These are phyloP conservation scores for Agriopis leucophaearia DNA, from an alignment of 2,888 invertebrate species.

Conservation along the genomic window DNA sequence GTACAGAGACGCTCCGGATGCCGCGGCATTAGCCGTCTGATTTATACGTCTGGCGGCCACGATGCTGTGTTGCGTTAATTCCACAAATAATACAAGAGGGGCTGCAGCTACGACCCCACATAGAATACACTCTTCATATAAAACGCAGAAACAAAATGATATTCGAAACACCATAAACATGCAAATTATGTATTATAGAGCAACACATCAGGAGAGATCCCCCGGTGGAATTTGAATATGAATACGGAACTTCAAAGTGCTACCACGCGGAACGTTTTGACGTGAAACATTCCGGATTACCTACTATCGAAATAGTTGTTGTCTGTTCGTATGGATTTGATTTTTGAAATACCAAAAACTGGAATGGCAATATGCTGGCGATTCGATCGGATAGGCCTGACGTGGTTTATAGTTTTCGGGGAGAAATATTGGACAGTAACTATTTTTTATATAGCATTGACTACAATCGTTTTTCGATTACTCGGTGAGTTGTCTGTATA, in stretches of 20 bases:
- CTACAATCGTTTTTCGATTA: neutral
- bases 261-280: constrained; percentile 36
- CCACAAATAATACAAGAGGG: constrained; percentile 73
- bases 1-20: constrained; percentile 78
- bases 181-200: constrained; percentile 61
- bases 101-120: constrained; percentile 50
- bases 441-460: constrained; percentile 1
- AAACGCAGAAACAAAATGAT: constrained; percentile 54
- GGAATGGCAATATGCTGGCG: constrained; percentile 22
- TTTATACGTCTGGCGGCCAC: constrained; percentile 83
- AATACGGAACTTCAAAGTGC: constrained; percentile 51
- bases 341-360: constrained; percentile 43
- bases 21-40: constrained; percentile 79
- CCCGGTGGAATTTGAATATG: constrained; percentile 64
- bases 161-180: constrained; percentile 64
- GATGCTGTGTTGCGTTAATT: constrained; percentile 71
- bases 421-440: constrained; percentile 8
- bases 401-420: constrained; percentile 2
- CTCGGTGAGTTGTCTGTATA: neutral
- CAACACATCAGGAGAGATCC: constrained; percentile 62
- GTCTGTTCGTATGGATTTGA: constrained; percentile 27
- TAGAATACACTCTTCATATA: constrained; percentile 49
- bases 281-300: constrained; percentile 31
- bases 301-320: constrained; percentile 37
- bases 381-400: constrained; percentile 14